These are phyloP conservation scores for Agonopterix subpropinquella DNA, from an alignment of 2,888 invertebrate genomes.

Conservation along the genomic window DNA sequence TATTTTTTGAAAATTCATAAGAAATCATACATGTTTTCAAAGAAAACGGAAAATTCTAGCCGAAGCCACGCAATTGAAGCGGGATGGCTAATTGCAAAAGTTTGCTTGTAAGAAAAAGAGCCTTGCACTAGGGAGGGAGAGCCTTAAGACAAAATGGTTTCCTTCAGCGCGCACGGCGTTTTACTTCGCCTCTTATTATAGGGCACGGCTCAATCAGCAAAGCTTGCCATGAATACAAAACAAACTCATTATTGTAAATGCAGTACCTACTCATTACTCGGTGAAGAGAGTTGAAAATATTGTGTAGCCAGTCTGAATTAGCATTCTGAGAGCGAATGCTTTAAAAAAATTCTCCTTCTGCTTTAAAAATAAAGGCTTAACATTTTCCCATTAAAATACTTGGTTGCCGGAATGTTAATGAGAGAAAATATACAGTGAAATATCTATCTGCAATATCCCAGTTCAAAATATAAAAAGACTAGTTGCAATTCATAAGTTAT, in stretches of 20 bases:
- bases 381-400: constrained; percentile 39
- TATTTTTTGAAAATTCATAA: too few species aligned
- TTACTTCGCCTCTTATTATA: constrained; percentile 3
- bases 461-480: too few species aligned
- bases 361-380: constrained; percentile 41
- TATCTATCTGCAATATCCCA: too few species aligned
- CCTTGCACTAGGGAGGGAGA: too few species aligned
- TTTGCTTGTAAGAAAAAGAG: too few species aligned
- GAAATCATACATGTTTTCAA: too few species aligned
- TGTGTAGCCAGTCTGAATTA: constrained; percentile 32
- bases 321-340: constrained; percentile 35
- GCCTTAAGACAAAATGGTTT: too few species aligned
- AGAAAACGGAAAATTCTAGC: too few species aligned
- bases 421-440: constrained; percentile 7
- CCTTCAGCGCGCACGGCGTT: too few species aligned
- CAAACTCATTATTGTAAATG: constrained; percentile 31
- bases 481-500: too few species aligned
- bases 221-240: constrained; percentile 21
- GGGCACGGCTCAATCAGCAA: constrained; percentile 10
- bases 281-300: constrained; percentile 32
- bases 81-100: too few species aligned
- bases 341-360: constrained; percentile 35
- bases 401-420: constrained; percentile 38
- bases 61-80: too few species aligned
- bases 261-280: constrained; percentile 15